Conservation (phyloP, 2,888 invertebrate species). For the Ctenicera cuprea region DNA sequence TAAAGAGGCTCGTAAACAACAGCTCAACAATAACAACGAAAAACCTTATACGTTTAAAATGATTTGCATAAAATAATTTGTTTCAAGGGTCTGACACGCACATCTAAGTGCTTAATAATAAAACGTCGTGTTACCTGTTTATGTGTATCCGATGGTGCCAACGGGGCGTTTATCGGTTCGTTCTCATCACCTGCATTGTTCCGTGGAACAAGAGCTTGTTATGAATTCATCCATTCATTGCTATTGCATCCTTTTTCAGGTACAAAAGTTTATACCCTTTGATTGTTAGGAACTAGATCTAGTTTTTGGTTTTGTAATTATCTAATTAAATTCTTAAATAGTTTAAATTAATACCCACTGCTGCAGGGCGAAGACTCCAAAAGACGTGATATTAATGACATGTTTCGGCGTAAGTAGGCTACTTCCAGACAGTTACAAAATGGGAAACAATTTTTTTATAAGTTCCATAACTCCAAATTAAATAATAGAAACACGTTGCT, state of each 20-base stretch:
- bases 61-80: constrained; percentile 31
- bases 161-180: constrained; percentile 38
- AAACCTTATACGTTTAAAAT: constrained; percentile 20
- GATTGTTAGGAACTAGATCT: too few species aligned
- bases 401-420: too few species aligned
- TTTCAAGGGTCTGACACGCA: constrained; percentile 6
- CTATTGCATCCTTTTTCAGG: constrained; percentile 36
- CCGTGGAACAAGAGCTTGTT: constrained; percentile 37
- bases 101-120: constrained; percentile 32
- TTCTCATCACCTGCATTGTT: constrained; percentile 35
- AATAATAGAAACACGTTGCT: too few species aligned
- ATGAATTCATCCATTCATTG: constrained; percentile 37
- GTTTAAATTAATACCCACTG: too few species aligned
- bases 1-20: constrained; percentile 1
- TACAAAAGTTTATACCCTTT: neutral
- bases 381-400: too few species aligned
- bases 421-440: too few species aligned
- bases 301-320: too few species aligned
- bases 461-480: too few species aligned
- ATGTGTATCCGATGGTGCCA: constrained; percentile 34
- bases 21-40: neutral
- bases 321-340: too few species aligned
- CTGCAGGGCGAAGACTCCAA: too few species aligned
- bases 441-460: too few species aligned
- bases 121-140: constrained; percentile 36